Evolutionary conservation across 2,797 vertebrate genomes (phyloP).

Genomic region (Propithecus deckenii): DNA sequence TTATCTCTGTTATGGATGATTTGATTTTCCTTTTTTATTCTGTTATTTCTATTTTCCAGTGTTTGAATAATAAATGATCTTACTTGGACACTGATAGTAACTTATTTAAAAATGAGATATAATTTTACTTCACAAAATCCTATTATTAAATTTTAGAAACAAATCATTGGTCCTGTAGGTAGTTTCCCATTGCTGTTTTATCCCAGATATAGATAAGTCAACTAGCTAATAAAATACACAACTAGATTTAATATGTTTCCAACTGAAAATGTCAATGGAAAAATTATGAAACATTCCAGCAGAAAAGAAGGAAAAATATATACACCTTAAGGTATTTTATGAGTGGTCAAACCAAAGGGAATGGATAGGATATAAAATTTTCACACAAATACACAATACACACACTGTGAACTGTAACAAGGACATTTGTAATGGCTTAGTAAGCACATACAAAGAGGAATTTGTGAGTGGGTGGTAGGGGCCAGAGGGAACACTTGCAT

Average conservation of each 20-base stretch:
- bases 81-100: not conserved
- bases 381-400: not conserved
- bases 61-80: not conserved
- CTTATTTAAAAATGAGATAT: not conserved
- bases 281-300: not conserved
- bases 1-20: not conserved
- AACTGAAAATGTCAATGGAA: slow-evolving; percentile 23
- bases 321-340: not conserved
- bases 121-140: not conserved
- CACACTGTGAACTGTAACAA: not conserved
- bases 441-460: not conserved
- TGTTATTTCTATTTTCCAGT: slow-evolving; percentile 13
- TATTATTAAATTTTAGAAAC: slow-evolving; percentile 5
- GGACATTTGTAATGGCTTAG: not conserved
- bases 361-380: not conserved
- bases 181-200: not conserved
- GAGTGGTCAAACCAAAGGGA: not conserved
- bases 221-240: slow-evolving; percentile 18
- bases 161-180: not conserved
- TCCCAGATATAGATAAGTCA: not conserved
- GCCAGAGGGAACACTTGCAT: not conserved
- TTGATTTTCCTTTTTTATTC: slow-evolving; percentile 30
- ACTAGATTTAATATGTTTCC: slow-evolving; percentile 12
- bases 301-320: not conserved
- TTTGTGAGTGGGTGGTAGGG: not conserved